Base-by-base conservation (phyloP, 2,888 invertebrate species). In the Hololepta plana region DNA sequence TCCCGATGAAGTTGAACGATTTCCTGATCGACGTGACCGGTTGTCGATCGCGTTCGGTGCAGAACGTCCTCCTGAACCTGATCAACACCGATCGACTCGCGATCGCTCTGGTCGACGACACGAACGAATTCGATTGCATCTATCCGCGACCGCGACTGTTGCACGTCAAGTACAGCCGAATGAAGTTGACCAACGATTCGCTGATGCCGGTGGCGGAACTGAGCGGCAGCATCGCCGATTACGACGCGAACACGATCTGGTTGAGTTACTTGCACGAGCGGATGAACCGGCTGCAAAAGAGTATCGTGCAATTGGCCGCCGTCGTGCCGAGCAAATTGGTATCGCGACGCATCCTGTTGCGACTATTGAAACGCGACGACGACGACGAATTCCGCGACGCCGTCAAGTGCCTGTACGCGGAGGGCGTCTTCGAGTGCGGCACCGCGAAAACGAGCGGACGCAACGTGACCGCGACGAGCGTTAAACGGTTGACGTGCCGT, bases 261-360 rank as follows among this genome's bases (percentile, higher is more conserved):
- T n/a, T n/a, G n/a, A n/a, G n/a, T n/a, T n/a, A n/a, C n/a, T n/a
- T n/a, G n/a, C n/a, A n/a, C n/a, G n/a, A n/a, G n/a, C n/a, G n/a
- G n/a, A n/a, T n/a, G n/a, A n/a, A n/a, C n/a, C n/a, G n/a, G n/a
- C n/a, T n/a, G n/a, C n/a, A n/a, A n/a, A n/a, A n/a, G n/a, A n/a
- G n/a, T n/a, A n/a, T n/a, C n/a, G n/a, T n/a, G n/a, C n/a, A n/a
- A n/a, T n/a, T n/a, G n/a, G 64, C 64, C 30, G 64, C 64, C 4
- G 59, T 68, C 0, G 60, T 64, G 1, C 51, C 70, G 17, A 71
- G 70, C 1, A 51, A 56, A 22, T 44, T 59, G 3, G 54, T 70
- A 29, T 57, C 60, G n/a, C 52, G 67, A 34, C 53, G 52, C 14
- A 53, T 63, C 14, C 43, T 70, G 31, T 59, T 63, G 39, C 57